Conservation (phyloP, 2,888 invertebrate species). For the Antheraea assamensis region DNA sequence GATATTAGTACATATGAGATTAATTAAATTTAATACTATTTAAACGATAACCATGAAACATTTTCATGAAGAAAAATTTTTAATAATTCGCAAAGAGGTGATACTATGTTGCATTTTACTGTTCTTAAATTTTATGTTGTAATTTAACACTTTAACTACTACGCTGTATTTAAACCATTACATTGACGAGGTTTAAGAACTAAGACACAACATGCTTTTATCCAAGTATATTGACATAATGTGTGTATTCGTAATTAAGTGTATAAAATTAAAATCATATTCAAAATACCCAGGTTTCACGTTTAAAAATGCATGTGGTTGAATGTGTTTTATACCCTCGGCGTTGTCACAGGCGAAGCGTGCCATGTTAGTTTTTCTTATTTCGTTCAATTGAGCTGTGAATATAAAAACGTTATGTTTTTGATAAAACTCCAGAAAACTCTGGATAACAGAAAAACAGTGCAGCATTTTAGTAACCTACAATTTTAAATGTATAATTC, state of each 20-base stretch:
- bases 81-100: no score
- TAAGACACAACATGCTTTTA: neutral
- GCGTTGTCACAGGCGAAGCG: slow-evolving; percentile 64
- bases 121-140: no score
- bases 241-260: neutral
- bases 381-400: slow-evolving; percentile 60
- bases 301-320: slow-evolving; percentile 59
- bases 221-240: neutral
- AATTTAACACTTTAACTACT: no score
- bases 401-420: slow-evolving; percentile 25
- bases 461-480: neutral
- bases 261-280: slow-evolving; percentile 1
- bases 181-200: neutral
- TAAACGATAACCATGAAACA: no score
- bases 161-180: neutral
- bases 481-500: no score
- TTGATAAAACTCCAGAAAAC: neutral
- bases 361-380: slow-evolving; percentile 65
- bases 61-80: no score
- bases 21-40: no score
- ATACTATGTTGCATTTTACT: no score
- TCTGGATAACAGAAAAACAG: neutral
- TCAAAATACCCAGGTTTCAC: slow-evolving; percentile 49
- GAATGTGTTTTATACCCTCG: slow-evolving; percentile 63
- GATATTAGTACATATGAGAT: no score